phyloP scores from a whole-genome alignment of 2,888 invertebrate genomes.

The Pseudococcus longispinus region DNA sequence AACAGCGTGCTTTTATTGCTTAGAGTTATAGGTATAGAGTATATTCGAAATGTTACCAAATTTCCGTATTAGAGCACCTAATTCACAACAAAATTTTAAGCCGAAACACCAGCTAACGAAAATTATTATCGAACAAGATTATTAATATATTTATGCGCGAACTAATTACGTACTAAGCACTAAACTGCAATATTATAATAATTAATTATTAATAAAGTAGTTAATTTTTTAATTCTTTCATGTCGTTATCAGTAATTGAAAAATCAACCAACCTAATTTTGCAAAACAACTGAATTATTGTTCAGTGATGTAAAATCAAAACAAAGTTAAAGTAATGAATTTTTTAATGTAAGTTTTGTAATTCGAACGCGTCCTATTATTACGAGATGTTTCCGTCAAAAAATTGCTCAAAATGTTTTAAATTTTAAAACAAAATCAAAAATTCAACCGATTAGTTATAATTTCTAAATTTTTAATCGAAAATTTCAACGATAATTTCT shows the following conservation, averaged over 20 bases:
- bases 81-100: neutral
- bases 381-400: too few relatives aligned
- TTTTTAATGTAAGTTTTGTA: neutral
- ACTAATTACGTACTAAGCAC: neutral
- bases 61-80: neutral
- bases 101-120: neutral
- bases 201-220: conserved; percentile 5
- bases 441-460: too few relatives aligned
- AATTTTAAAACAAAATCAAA: too few relatives aligned
- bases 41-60: conserved; percentile 3
- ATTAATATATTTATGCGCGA: neutral
- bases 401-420: too few relatives aligned
- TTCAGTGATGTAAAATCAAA: neutral
- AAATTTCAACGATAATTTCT: neutral
- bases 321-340: neutral
- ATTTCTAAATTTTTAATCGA: neutral
- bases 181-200: neutral
- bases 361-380: too few relatives aligned
- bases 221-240: conserved; percentile 20
- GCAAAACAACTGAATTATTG: conserved; percentile 13
- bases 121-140: neutral
- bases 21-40: neutral
- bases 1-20: neutral
- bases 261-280: conserved; percentile 39
- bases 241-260: conserved; percentile 28